A percentile compares a stretch with the other conserved stretches of the same genome.
Conservation (phyloP, 2,113 vertebrate genomes). For the Elachura formosa region DNA sequence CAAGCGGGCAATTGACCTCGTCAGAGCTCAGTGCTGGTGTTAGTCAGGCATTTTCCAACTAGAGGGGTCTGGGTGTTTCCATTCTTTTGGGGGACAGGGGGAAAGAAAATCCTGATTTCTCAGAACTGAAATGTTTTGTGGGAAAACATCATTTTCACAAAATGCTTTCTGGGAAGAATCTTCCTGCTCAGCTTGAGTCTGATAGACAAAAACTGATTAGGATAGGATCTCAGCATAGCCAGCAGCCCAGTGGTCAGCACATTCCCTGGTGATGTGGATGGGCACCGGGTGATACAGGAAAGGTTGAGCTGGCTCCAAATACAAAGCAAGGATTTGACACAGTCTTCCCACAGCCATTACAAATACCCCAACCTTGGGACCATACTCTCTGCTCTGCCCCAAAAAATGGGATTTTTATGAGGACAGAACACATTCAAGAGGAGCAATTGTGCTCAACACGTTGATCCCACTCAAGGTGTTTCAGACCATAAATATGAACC, state of each 20-base stretch:
- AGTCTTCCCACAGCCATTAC: background rate
- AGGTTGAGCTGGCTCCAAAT: background rate
- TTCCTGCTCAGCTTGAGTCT: background rate
- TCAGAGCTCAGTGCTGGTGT: background rate
- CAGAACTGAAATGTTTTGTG: background rate
- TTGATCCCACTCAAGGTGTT: background rate
- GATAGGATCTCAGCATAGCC: background rate
- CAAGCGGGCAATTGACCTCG: background rate
- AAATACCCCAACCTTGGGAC: background rate
- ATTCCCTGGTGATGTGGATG: background rate
- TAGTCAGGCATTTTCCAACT: background rate
- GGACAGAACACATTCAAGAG: background rate
- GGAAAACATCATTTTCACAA: background rate
- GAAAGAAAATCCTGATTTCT: background rate
- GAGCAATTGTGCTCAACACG: background rate
- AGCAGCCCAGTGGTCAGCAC: background rate
- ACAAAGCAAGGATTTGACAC: background rate
- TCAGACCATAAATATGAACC: background rate
- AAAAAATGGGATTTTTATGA: background rate
- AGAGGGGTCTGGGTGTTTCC: background rate
- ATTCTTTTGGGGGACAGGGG: background rate
- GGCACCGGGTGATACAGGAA: background rate
- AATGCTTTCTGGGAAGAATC: background rate
- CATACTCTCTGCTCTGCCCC: background rate
- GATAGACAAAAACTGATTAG: background rate